These are phyloP conservation scores for Prionchulus punctatus DNA, from an alignment of 2,888 invertebrate species.

Conservation along the genomic window DNA sequence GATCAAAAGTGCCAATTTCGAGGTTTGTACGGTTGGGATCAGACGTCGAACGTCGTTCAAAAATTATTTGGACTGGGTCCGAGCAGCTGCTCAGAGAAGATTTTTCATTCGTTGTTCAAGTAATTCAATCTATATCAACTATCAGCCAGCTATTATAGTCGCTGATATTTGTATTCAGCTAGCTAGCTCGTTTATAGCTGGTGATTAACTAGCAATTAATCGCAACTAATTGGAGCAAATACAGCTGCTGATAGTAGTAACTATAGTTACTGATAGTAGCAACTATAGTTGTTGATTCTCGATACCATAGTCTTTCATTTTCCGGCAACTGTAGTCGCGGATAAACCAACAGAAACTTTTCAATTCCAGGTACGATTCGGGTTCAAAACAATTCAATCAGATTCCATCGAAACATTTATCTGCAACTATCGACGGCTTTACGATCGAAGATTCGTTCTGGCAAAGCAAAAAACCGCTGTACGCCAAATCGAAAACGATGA, in stretches of 20 bases:
- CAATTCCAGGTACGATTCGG: constrained; percentile 93
- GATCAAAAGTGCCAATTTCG: constrained; percentile 96
- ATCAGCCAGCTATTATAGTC: too few relatives aligned
- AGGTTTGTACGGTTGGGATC: constrained; percentile 86
- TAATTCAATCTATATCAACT: too few relatives aligned
- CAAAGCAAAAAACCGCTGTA: constrained; percentile 61
- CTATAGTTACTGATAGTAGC: too few relatives aligned
- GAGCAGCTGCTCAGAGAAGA: constrained; percentile 74
- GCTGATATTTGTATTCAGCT: too few relatives aligned
- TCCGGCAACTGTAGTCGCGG: too few relatives aligned
- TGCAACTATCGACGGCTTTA: constrained; percentile 97
- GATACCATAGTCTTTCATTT: too few relatives aligned
- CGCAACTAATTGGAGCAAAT: too few relatives aligned
- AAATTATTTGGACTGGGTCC: constrained; percentile 94
- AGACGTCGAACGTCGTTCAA: constrained; percentile 53
- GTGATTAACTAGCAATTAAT: too few relatives aligned
- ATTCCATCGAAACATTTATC: constrained; percentile 96
- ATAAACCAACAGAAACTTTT: too few relatives aligned
- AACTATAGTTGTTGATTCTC: too few relatives aligned
- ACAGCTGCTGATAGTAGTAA: neutral
- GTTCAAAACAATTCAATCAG: constrained; percentile 90
- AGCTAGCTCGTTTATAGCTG: too few relatives aligned
- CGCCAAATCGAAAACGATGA: too few relatives aligned
- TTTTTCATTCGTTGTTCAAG: constrained; percentile 99
- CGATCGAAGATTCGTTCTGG: constrained; percentile 96